These are phyloP conservation scores for Drosophila elegans DNA, from an alignment of 1,140 invertebrate genomes.

Conservation along the genomic window DNA sequence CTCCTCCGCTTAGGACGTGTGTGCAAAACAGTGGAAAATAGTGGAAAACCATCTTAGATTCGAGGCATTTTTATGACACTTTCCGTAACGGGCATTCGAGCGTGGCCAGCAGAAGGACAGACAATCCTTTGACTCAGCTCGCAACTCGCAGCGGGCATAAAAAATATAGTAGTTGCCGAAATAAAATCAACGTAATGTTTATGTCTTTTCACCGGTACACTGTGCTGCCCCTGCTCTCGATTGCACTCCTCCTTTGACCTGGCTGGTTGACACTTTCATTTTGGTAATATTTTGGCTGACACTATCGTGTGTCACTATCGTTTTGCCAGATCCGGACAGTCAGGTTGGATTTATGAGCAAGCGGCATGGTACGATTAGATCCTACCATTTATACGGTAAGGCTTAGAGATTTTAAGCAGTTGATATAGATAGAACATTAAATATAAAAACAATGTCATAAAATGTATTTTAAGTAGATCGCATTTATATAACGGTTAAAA, in stretches of 20 bases:
- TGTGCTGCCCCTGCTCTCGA: constrained; percentile 10
- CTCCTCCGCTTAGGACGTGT: constrained; percentile 46
- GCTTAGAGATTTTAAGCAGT: constrained; percentile 1
- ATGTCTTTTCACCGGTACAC: constrained; percentile 67
- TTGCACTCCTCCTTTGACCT: constrained; percentile 46
- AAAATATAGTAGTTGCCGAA: constrained; percentile 69
- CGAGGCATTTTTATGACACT: constrained; percentile 73
- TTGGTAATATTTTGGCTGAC: constrained; percentile 60
- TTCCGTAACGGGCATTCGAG: constrained; percentile 57
- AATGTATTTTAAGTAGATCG: not conserved
- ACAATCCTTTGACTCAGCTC: constrained; percentile 49
- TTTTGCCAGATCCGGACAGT: constrained; percentile 41
- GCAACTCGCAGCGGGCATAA: constrained; percentile 40
- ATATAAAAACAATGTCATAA: not conserved
- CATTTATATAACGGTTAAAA: not conserved
- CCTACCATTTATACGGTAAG: not conserved
- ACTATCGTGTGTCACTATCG: constrained; percentile 75
- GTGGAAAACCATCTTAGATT: constrained; percentile 40
- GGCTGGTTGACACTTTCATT: constrained; percentile 65
- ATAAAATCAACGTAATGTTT: constrained; percentile 81
- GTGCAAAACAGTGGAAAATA: constrained; percentile 70
- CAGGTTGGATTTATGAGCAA: constrained; percentile 57
- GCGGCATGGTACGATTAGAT: constrained; percentile 45
- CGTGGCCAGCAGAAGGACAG: constrained; percentile 33
- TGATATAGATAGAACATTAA: not conserved